These are phyloP conservation scores for Cyclophora albipunctata DNA, from an alignment of 2,888 invertebrate species.

Conservation along the genomic window DNA sequence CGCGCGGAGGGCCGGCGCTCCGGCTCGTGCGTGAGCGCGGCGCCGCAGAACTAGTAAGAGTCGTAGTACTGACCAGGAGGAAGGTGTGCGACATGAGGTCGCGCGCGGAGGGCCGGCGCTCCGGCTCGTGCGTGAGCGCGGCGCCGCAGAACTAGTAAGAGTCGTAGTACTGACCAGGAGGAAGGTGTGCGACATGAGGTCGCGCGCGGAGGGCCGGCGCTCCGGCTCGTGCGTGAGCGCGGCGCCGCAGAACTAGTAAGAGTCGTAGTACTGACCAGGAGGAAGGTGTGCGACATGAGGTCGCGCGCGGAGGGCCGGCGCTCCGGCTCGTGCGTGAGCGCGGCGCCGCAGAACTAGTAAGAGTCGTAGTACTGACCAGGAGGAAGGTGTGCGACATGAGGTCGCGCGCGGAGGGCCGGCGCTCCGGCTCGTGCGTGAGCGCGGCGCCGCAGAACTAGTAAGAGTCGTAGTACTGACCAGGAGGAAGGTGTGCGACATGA, in stretches of 20 bases:
- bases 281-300: conserved; percentile 85
- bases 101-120: conserved; percentile 80
- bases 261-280: conserved; percentile 54
- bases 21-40: conserved; percentile 89
- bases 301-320: conserved; percentile 81
- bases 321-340: conserved; percentile 88
- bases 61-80: conserved; percentile 62
- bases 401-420: conserved; percentile 80
- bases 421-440: conserved; percentile 87
- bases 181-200: conserved; percentile 85
- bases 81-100: conserved; percentile 85
- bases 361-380: conserved; percentile 42
- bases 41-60: conserved; percentile 77
- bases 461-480: conserved; percentile 41
- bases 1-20: conserved; percentile 81
- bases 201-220: conserved; percentile 80
- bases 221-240: conserved; percentile 90
- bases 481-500: conserved; percentile 86
- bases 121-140: conserved; percentile 90
- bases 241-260: conserved; percentile 78
- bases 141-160: conserved; percentile 78
- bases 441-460: conserved; percentile 82
- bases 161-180: conserved; percentile 61
- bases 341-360: conserved; percentile 80
- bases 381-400: conserved; percentile 86